Evolutionary conservation across 1,140 invertebrate genomes (phyloP).

Genomic region (Pomacea maculata): DNA sequence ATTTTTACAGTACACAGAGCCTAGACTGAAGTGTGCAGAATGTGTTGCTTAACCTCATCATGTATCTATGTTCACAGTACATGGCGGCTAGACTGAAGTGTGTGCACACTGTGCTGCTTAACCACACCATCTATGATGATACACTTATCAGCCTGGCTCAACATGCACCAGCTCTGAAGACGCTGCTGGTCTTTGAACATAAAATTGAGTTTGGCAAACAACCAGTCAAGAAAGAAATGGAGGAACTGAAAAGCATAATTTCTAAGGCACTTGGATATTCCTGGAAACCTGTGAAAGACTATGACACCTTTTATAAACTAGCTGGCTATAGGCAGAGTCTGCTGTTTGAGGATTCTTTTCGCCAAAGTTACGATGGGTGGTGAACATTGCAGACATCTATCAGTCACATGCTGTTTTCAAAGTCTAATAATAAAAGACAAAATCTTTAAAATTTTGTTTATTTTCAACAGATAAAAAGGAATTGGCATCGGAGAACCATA

Average conservation of each 20-base stretch:
- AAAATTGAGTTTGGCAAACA: slow-evolving; percentile 8
- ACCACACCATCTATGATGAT: slow-evolving; percentile 7
- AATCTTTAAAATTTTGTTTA: too few relatives aligned
- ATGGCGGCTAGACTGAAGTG: neutral
- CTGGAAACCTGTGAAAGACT: neutral
- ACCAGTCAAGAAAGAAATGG: neutral
- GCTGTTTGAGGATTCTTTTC: slow-evolving; percentile 14
- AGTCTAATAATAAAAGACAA: too few relatives aligned
- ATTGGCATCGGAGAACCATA: too few relatives aligned
- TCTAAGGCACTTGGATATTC: slow-evolving; percentile 1
- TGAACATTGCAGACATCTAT: neutral
- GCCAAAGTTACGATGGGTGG: slow-evolving; percentile 12
- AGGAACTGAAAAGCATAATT: neutral
- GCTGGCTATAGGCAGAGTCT: neutral
- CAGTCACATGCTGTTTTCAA: too few relatives aligned
- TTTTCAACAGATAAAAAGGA: too few relatives aligned
- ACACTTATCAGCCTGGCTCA: neutral
- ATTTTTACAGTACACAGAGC: too few relatives aligned
- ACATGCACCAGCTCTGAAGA: neutral
- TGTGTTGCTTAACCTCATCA: too few relatives aligned
- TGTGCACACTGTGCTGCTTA: neutral
- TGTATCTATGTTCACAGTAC: neutral
- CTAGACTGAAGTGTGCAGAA: too few relatives aligned
- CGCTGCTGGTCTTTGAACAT: slow-evolving; percentile 13
- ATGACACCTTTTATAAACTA: slow-evolving; percentile 6